Percentiles rank a stretch among this genome's conserved stretches.
Evolutionary conservation across 2,888 invertebrate species (phyloP).

Genomic region (Cinara cedri): DNA sequence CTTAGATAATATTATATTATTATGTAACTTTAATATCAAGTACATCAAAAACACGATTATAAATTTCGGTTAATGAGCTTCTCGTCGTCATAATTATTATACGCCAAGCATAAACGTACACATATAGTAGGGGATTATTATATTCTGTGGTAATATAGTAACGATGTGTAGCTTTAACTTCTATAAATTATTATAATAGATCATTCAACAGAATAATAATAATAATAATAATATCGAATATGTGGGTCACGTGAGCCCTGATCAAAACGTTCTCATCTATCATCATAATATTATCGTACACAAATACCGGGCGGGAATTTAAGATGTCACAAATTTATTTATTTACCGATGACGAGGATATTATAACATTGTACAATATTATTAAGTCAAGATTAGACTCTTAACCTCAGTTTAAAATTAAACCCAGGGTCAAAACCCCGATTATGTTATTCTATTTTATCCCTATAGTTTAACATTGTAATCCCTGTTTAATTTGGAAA

Average conservation of each 20-base stretch:
- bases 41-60: too few relatives aligned
- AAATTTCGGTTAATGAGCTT: too few relatives aligned
- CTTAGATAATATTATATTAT: too few relatives aligned
- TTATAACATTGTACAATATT: not conserved
- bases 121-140: too few relatives aligned
- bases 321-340: constrained; percentile 4
- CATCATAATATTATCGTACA: too few relatives aligned
- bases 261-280: too few relatives aligned
- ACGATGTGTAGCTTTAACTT: not conserved
- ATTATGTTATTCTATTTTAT: constrained; percentile 5
- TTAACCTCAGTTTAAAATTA: constrained; percentile 22
- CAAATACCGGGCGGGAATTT: not conserved
- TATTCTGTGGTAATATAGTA: too few relatives aligned
- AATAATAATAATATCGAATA: not conserved
- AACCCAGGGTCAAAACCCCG: not conserved
- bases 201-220: not conserved
- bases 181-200: not conserved
- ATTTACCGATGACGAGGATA: not conserved
- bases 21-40: too few relatives aligned
- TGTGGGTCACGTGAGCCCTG: not conserved
- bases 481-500: constrained; percentile 3
- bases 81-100: too few relatives aligned
- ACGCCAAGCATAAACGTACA: too few relatives aligned
- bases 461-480: not conserved
- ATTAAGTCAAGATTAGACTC: constrained; percentile 9